These are phyloP conservation scores for Varanus salvator DNA, from an alignment of 2,113 vertebrate species.

Conservation along the genomic window DNA sequence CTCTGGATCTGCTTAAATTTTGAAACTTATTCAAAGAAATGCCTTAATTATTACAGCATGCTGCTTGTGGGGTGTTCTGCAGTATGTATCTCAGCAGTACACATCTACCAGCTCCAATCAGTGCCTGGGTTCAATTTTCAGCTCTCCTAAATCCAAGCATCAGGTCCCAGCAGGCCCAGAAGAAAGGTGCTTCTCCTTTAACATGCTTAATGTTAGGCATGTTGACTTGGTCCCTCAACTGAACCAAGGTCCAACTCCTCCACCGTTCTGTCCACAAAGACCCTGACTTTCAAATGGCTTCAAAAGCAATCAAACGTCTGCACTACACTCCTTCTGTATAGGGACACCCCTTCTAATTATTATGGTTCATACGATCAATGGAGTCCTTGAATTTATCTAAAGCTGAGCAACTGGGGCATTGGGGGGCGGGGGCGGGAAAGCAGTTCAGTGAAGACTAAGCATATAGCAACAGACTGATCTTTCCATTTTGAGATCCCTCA, in stretches of 20 bases:
- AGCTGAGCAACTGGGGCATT: background rate
- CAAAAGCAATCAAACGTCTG: background rate
- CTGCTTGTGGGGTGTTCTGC: constrained; percentile 51
- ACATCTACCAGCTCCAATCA: constrained; percentile 47
- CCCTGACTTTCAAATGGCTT: background rate
- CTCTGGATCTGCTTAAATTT: constrained; percentile 68
- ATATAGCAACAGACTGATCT: too few relatives aligned
- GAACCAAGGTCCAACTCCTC: background rate
- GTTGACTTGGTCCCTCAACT: background rate
- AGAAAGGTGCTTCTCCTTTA: constrained; percentile 13
- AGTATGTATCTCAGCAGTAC: constrained; percentile 45
- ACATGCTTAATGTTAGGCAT: background rate
- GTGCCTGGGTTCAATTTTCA: constrained; percentile 61
- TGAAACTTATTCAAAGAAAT: constrained; percentile 69
- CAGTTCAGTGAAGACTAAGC: too few relatives aligned
- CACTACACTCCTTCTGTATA: background rate
- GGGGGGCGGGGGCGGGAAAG: too few relatives aligned
- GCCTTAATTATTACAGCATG: constrained; percentile 67
- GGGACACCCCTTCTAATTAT: background rate
- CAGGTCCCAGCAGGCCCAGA: constrained; percentile 16
- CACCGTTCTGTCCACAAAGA: background rate
- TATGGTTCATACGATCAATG: background rate
- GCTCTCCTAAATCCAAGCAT: constrained; percentile 41
- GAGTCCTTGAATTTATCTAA: background rate
- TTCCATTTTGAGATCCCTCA: too few relatives aligned